Evolutionary conservation across 2,113 vertebrate genomes (phyloP).

Genomic region (Oryzias javanicus): DNA sequence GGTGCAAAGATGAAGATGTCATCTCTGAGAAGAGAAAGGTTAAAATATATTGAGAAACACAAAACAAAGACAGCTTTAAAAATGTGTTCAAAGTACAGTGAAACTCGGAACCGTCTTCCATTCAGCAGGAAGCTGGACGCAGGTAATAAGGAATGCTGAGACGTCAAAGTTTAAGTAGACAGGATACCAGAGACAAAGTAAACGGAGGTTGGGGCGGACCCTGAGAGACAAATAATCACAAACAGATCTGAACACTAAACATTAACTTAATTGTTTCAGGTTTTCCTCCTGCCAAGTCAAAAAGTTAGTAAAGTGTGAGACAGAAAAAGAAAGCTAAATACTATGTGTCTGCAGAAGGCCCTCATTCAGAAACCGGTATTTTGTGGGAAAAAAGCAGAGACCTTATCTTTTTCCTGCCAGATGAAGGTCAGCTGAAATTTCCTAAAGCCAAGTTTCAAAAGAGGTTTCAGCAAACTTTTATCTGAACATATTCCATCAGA

Average conservation of each 20-base stretch:
- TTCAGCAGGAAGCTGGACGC: slow-evolving; percentile 45
- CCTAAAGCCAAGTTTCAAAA: neutral
- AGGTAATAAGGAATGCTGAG: slow-evolving; percentile 53
- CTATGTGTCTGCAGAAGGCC: neutral
- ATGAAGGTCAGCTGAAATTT: slow-evolving; percentile 6
- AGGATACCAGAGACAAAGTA: slow-evolving; percentile 37
- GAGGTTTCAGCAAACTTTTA: neutral
- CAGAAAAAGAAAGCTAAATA: neutral
- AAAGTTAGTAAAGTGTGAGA: too few species aligned
- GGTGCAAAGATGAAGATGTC: too few species aligned
- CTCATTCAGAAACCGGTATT: neutral
- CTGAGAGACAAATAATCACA: neutral
- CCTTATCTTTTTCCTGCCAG: neutral
- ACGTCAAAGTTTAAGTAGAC: slow-evolving; percentile 25
- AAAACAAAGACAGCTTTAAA: too few species aligned
- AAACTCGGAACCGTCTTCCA: neutral
- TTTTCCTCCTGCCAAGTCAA: too few species aligned
- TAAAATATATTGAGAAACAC: too few species aligned
- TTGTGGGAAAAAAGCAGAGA: neutral
- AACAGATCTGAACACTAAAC: neutral
- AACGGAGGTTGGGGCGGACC: neutral
- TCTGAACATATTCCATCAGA: slow-evolving; percentile 4
- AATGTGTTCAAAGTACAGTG: neutral
- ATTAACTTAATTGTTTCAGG: too few species aligned
- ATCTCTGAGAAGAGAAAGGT: too few species aligned